Evolutionary conservation across 2,888 invertebrate species (phyloP).

Genomic region (Plagiodera versicolora): DNA sequence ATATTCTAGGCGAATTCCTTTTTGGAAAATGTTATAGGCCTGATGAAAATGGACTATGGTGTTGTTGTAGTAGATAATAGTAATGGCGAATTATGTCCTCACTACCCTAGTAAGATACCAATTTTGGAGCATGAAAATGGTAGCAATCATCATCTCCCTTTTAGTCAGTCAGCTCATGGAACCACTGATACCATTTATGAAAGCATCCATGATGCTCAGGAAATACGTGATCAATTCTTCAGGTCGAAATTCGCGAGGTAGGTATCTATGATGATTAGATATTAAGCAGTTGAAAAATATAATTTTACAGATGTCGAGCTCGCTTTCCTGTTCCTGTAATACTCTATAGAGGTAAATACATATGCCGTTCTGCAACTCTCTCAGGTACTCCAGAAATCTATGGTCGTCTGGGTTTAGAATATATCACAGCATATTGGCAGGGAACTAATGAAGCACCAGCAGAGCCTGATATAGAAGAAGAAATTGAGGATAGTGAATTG

Average conservation of each 20-base stretch:
- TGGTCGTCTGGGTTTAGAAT: constrained; percentile 66
- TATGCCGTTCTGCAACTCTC: constrained; percentile 75
- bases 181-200: constrained; percentile 60
- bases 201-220: constrained; percentile 60
- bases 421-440: constrained; percentile 40
- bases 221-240: constrained; percentile 65
- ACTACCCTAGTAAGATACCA: constrained; percentile 72
- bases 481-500: constrained; percentile 11
- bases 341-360: constrained; percentile 70
- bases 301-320: constrained; percentile 63
- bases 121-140: constrained; percentile 63
- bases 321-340: constrained; percentile 79
- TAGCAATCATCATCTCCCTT: constrained; percentile 20
- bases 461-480: constrained; percentile 24
- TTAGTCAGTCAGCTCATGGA: constrained; percentile 19
- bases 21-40: constrained; percentile 64
- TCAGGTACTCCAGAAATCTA: constrained; percentile 75
- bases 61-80: constrained; percentile 66
- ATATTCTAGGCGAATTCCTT: constrained; percentile 60
- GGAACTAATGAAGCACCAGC: constrained; percentile 27
- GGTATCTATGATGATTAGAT: background rate
- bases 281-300: background rate
- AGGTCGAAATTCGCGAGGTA: constrained; percentile 68
- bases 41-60: constrained; percentile 70
- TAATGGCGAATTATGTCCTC: constrained; percentile 67